Evolutionary conservation across 2,888 invertebrate species (phyloP).

Genomic region (Stenoptilia bipunctidactyla): DNA sequence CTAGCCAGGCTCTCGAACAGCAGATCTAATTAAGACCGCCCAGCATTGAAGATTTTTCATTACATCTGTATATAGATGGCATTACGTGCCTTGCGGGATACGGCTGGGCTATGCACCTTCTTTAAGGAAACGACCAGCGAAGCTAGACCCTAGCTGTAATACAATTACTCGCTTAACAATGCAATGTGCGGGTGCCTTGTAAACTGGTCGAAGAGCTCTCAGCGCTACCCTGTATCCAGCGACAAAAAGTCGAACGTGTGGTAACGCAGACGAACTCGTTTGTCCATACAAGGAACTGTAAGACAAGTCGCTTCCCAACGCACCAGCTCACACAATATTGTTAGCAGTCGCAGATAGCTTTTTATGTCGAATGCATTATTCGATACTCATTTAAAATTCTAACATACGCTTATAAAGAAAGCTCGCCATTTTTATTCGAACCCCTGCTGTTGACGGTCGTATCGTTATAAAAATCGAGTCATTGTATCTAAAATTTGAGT

Average conservation of each 20-base stretch:
- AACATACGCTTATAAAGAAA: constrained; percentile 67
- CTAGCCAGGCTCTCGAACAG: constrained; percentile 18
- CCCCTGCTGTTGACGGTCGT: constrained; percentile 58
- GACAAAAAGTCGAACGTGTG: constrained; percentile 68
- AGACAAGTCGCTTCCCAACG: constrained; percentile 62
- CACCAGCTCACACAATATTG: constrained; percentile 68
- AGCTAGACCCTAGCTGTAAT: constrained; percentile 28
- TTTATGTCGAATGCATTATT: constrained; percentile 70
- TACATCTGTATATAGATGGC: constrained; percentile 48
- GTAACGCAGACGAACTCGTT: constrained; percentile 67
- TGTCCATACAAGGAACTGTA: constrained; percentile 63
- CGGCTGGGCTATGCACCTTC: constrained; percentile 54
- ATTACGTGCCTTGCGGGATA: constrained; percentile 52
- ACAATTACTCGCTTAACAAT: constrained; percentile 22
- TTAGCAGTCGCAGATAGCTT: constrained; percentile 66
- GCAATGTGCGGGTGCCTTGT: constrained; percentile 2
- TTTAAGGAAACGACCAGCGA: constrained; percentile 32
- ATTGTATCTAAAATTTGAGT: constrained; percentile 18
- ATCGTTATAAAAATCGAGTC: constrained; percentile 18
- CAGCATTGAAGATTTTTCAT: constrained; percentile 27
- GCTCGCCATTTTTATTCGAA: constrained; percentile 60
- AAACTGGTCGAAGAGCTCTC: constrained; percentile 35
- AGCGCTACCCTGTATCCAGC: constrained; percentile 52
- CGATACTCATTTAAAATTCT: constrained; percentile 72
- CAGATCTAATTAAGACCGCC: constrained; percentile 44